Base-by-base conservation (phyloP, 2,113 vertebrate genomes). In the Pyxicephalus adspersus region DNA sequence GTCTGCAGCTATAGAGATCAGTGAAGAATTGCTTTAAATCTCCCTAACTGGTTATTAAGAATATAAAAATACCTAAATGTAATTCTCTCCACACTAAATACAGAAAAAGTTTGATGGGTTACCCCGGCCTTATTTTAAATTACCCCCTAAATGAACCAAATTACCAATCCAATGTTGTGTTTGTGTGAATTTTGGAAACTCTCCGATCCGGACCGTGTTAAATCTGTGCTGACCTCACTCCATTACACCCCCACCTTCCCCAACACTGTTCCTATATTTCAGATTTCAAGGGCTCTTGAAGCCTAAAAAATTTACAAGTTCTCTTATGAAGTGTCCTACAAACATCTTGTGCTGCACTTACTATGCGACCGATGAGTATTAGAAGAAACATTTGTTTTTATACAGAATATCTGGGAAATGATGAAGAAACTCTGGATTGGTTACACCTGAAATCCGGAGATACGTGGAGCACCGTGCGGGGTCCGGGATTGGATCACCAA, bases 301-400 rank as follows among this genome's bases (percentile, higher is more conserved):
- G 38, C 4, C 55, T 31, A 22, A 57, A 55, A 18, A 31, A 34
- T 38, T 38, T 1, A 74, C 58, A 16, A 34, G 55, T 15, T n/a
- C 15, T 60, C 13, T 45, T 8, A 23, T 75, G 55, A 60, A 75
- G 72, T 75, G 72, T 25, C 57, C 18, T 23, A n/a, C 55, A 75
- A 75, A 75, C 50, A 75, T n/a, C 54, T 34, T 20, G 5, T 11
- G 9, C 18, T 25, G 18, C 16, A 23, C 16, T 26, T 52, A 18
- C 22, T 54, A 19, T 26, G n/a, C 11, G 20, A 68, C 13, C 66
- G 38, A 16, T 71, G 17, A 54, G 3, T 23, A 20, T 2, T 0
- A 22, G 20, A 51, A 22, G 20, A 8, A 68, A 51, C 38, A 23
- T 68, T 68, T 45, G 22, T 2, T 2, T 64, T 26, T 25, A 11